Percentiles rank a stretch among this genome's conserved stretches.
phyloP scores from a whole-genome alignment of 2,797 vertebrate species.

The Peromyscus melanophrys region DNA sequence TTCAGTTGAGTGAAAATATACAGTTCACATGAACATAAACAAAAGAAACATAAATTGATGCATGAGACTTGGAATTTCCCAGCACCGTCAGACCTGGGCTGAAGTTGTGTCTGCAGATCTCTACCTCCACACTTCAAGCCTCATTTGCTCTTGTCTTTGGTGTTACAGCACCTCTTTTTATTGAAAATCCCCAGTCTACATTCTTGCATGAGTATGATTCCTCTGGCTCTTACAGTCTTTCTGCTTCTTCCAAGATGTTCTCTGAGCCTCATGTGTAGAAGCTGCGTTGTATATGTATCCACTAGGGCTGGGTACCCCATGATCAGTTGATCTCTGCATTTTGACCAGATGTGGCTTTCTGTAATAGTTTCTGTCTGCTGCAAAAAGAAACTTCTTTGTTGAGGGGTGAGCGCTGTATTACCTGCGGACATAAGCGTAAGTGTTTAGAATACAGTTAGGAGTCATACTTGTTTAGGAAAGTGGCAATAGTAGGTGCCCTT shows the following conservation, averaged over 20 bases:
- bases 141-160: neutral
- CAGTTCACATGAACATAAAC: neutral
- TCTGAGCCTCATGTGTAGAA: neutral
- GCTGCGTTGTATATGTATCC: neutral
- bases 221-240: neutral
- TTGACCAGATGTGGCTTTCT: neutral
- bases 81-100: neutral
- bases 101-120: neutral
- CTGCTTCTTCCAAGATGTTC: neutral
- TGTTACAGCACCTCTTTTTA: neutral
- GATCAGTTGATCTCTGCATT: neutral
- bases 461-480: neutral
- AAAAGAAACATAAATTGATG: neutral
- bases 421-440: neutral
- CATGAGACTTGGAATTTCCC: neutral
- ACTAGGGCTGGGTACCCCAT: neutral
- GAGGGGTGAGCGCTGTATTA: too few relatives aligned
- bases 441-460: neutral
- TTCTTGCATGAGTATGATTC: neutral
- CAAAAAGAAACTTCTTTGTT: neutral
- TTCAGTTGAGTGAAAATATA: conserved; percentile 19
- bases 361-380: neutral
- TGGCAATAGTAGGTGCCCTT: too few relatives aligned
- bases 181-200: neutral
- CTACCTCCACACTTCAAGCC: neutral